phyloP scores from a whole-genome alignment of 1,140 invertebrate genomes.

The Magallana angulata region DNA sequence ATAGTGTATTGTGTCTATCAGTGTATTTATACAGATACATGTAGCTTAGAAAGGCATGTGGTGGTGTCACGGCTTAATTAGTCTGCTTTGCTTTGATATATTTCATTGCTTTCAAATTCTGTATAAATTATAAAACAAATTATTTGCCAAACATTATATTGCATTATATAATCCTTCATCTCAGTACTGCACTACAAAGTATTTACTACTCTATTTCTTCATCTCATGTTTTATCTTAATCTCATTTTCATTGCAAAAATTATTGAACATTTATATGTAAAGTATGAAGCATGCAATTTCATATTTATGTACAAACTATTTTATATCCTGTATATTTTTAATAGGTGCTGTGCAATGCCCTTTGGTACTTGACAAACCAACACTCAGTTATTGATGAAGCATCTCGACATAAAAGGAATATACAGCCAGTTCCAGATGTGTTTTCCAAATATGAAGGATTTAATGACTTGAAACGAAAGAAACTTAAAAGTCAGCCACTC shows the following conservation, averaged over 20 bases:
- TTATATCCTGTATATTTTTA: constrained; percentile 2
- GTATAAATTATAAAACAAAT: neutral
- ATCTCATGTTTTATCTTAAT: neutral
- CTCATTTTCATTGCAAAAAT: neutral
- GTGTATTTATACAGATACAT: too few species aligned
- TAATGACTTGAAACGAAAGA: constrained; percentile 51
- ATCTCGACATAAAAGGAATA: constrained; percentile 11
- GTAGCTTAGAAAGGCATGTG: too few species aligned
- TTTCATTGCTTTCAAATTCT: neutral
- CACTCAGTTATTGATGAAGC: constrained; percentile 49
- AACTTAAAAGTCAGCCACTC: constrained; percentile 31
- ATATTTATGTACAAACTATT: neutral
- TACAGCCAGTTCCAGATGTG: constrained; percentile 20
- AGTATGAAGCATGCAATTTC: neutral
- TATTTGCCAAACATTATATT: neutral
- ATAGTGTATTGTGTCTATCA: too few species aligned
- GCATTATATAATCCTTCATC: neutral
- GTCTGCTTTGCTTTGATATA: neutral
- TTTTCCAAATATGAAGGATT: constrained; percentile 37
- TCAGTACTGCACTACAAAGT: neutral
- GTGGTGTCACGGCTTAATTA: too few species aligned
- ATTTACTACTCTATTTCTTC: neutral
- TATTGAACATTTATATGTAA: neutral
- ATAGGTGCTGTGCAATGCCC: constrained; percentile 54
- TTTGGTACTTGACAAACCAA: constrained; percentile 56